A percentile compares a stretch with the other conserved stretches of the same genome.
These are phyloP conservation scores for Uropetala carovei DNA, from an alignment of 2,888 invertebrate genomes.

Conservation along the genomic window DNA sequence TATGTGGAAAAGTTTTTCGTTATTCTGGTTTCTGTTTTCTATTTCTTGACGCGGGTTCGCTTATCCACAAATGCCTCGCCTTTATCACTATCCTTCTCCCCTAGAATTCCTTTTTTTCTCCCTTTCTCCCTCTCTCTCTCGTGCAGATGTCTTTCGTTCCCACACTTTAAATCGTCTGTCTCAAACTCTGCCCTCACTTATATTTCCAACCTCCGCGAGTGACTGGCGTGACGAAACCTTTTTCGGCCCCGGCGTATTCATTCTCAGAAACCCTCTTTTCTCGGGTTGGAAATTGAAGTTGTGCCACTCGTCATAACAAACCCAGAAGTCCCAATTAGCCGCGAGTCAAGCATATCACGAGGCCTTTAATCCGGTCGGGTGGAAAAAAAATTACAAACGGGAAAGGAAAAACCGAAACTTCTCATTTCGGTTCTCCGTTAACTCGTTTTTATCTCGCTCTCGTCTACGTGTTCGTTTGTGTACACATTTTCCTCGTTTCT, in stretches of 20 bases:
- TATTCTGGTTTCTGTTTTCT: too few relatives aligned
- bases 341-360: background rate
- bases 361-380: background rate
- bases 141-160: slow-evolving; percentile 6
- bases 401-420: background rate
- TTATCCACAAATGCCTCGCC: too few relatives aligned
- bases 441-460: background rate
- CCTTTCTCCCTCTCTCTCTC: background rate
- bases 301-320: slow-evolving; percentile 4
- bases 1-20: too few relatives aligned
- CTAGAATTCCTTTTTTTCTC: too few relatives aligned
- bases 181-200: background rate
- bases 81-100: too few relatives aligned
- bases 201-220: background rate
- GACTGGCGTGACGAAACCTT: background rate
- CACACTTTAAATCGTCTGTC: slow-evolving; percentile 22
- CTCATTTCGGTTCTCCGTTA: background rate
- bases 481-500: background rate
- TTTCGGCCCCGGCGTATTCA: background rate
- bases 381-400: background rate
- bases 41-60: too few relatives aligned
- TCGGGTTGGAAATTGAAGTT: background rate
- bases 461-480: background rate
- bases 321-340: slow-evolving; percentile 3
- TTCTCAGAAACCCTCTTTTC: background rate